Base-by-base conservation (phyloP, 2,888 invertebrate species). In the Xylophagus ater region DNA sequence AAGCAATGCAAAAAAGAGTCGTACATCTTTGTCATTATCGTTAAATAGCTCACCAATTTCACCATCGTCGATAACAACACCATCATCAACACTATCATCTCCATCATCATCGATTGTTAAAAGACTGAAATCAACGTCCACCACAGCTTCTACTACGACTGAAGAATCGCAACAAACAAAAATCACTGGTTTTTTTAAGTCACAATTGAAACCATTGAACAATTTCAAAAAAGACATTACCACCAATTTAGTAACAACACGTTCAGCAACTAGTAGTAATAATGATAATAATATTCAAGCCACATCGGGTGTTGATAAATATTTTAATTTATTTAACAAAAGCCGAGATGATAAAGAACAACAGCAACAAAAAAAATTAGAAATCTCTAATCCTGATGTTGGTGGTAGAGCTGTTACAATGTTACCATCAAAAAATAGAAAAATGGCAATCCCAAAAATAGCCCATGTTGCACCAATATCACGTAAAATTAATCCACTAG, bases 101-200 rank as follows among this genome's bases (percentile, higher is more conserved):
- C 32, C 9, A 14, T 25, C 23, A 25, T 29, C 39, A 29, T 34
- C 34, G 21, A 29, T 34, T 21, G 39, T 33, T 7, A 44, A 44
- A 44, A 44, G 42, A 44, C 42, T 44, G 42, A 42, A 40, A 35
- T 37, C 34, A 23, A 24, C 39, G 19, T 6, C 15, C 12, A 9
- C 21, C n/a, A 4, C 20, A 9, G 13, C 13, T n/a, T 23, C 5
- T n/a, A 13, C 3, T 14, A 33, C 17, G 44, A 64, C 67, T 49
- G 62, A 62, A 45, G 62, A 62, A 51, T 62, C 62, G 20, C 25
- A 19, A 34, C 85, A 83, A 62, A 84, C 82, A 34, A 83, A 85
- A 63, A 87, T 87, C 58, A 83, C 83, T 18, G 84, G 85, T 56
- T 87, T 79, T 62, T 87, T 85, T 62, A 86, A 81, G 60, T 78